Conservation (phyloP, 2,113 vertebrate genomes). For the Telmatochromis brichardi region DNA sequence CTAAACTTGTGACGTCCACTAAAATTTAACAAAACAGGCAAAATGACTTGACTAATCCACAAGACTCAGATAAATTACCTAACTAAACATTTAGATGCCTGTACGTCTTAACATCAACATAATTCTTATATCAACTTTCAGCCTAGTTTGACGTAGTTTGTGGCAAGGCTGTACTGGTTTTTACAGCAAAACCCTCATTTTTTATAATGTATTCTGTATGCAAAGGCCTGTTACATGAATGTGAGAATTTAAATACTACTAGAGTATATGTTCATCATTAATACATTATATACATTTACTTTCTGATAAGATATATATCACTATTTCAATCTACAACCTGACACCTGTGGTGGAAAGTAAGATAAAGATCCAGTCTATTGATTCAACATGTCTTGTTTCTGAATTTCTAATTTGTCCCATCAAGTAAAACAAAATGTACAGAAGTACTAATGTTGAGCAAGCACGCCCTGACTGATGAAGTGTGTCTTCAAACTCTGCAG, state of each 20-base stretch:
- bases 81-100: not conserved
- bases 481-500: conserved; percentile 49
- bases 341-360: not conserved
- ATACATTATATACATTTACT: not conserved
- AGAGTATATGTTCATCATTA: not conserved
- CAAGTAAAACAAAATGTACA: not conserved
- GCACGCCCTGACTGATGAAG: conserved; percentile 43
- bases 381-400: not conserved
- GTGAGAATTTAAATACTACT: not conserved
- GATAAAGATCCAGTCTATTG: not conserved
- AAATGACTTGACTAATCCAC: not conserved
- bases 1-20: not conserved
- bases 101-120: not conserved
- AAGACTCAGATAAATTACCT: not conserved
- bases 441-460: not conserved
- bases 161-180: not conserved
- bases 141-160: not conserved
- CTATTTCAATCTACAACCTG: not conserved
- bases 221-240: not conserved
- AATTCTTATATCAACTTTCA: not conserved
- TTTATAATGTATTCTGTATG: not conserved
- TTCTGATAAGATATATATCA: not conserved
- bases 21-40: not conserved
- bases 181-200: not conserved
- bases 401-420: not conserved